phyloP scores from a whole-genome alignment of 2,888 invertebrate species.

The Epirrhoe tristata region DNA sequence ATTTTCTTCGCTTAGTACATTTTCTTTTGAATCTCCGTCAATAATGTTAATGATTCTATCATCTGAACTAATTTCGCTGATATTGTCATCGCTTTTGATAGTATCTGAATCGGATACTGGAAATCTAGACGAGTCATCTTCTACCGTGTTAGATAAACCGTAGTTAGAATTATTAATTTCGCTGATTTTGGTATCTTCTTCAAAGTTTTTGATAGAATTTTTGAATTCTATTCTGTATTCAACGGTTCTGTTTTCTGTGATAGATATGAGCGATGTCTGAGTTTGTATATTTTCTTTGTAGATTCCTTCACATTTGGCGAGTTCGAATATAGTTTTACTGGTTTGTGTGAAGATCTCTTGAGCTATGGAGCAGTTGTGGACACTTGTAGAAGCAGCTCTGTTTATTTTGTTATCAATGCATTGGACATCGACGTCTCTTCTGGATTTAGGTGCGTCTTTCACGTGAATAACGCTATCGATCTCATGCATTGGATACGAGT shows the following conservation, averaged over 20 bases:
- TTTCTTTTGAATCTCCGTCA: conserved; percentile 54
- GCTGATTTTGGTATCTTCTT: conserved; percentile 16
- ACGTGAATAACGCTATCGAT: conserved; percentile 53
- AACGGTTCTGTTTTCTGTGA: conserved; percentile 66
- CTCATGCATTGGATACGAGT: conserved; percentile 53
- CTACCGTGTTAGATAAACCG: conserved; percentile 46
- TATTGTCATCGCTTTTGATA: conserved; percentile 46
- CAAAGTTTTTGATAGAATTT: conserved; percentile 42
- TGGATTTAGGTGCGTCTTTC: conserved; percentile 42
- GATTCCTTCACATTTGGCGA: conserved; percentile 67
- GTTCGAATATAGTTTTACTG: conserved; percentile 84
- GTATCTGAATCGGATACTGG: conserved; percentile 54
- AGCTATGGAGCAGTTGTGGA: conserved; percentile 54
- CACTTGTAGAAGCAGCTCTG: conserved; percentile 48
- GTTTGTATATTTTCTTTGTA: conserved; percentile 63
- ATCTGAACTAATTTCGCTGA: conserved; percentile 49
- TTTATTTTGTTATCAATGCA: conserved; percentile 40
- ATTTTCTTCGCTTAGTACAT: conserved; percentile 45
- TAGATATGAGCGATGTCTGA: conserved; percentile 73
- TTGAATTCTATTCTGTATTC: conserved; percentile 64
- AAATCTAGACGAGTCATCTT: conserved; percentile 63
- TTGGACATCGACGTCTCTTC: conserved; percentile 43
- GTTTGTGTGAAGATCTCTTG: conserved; percentile 84
- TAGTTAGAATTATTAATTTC: conserved; percentile 27
- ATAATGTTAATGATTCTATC: conserved; percentile 50